Conservation (phyloP, 1,140 invertebrate species). For the Akabosia matsudoensis region DNA sequence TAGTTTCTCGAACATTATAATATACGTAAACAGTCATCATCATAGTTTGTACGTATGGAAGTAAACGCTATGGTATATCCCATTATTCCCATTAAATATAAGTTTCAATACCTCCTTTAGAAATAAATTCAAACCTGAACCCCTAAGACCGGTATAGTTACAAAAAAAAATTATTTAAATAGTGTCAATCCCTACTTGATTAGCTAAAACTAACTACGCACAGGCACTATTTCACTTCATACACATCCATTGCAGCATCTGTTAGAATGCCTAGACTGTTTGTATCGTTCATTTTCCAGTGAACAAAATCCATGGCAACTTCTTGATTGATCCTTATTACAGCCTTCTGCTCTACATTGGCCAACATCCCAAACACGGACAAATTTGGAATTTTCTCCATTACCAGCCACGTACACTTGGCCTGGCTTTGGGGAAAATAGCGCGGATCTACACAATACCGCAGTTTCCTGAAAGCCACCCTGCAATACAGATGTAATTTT, state of each 20-base stretch:
- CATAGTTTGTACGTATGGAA: too few species aligned
- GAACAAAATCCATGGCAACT: conserved; percentile 25
- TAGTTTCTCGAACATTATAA: too few species aligned
- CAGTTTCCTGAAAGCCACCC: background rate
- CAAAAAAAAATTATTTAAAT: too few species aligned
- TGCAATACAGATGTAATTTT: conserved; percentile 1
- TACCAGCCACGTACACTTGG: conserved; percentile 21
- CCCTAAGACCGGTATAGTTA: too few species aligned
- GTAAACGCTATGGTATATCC: too few species aligned
- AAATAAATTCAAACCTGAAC: too few species aligned
- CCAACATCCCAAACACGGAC: conserved; percentile 31
- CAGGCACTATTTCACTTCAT: background rate
- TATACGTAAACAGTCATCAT: too few species aligned
- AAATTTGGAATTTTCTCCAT: background rate
- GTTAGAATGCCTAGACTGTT: conserved; percentile 13
- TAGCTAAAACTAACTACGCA: too few species aligned
- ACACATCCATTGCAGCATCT: conserved; percentile 15
- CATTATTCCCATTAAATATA: too few species aligned
- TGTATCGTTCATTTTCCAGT: conserved; percentile 11
- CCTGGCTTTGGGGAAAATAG: conserved; percentile 20
- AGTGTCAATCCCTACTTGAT: too few species aligned
- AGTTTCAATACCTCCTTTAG: too few species aligned
- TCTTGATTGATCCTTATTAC: background rate
- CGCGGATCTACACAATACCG: conserved; percentile 22
- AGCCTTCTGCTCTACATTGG: conserved; percentile 21